These are phyloP conservation scores for Myiothlypis chrysogaster DNA, from an alignment of 2,797 vertebrate genomes.

Conservation along the genomic window DNA sequence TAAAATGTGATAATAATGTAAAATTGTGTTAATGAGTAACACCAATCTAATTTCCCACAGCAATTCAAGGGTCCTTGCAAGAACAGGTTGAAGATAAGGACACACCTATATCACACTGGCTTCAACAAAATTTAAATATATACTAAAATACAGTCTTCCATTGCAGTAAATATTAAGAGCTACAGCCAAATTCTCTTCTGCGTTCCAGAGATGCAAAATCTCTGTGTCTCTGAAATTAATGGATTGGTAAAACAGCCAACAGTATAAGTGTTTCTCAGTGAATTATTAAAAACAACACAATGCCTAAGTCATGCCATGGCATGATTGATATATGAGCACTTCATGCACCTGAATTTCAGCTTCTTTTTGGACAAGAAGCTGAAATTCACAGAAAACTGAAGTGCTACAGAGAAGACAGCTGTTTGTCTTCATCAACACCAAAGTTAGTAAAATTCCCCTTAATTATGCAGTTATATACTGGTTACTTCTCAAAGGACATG, in stretches of 20 bases:
- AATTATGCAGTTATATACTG: neutral
- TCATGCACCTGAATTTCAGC: neutral
- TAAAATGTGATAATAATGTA: neutral
- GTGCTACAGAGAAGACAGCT: neutral
- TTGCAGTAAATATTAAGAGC: neutral
- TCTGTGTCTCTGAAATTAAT: neutral
- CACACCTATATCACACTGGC: neutral
- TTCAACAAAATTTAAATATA: neutral
- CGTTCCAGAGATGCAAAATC: neutral
- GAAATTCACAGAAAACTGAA: neutral
- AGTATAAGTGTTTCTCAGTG: neutral
- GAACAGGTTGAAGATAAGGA: neutral
- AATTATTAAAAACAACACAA: neutral
- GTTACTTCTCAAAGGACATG: neutral
- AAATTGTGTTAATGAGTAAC: neutral
- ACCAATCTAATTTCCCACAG: neutral
- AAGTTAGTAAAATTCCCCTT: neutral
- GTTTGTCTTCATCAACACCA: neutral
- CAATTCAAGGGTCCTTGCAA: neutral
- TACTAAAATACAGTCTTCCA: neutral
- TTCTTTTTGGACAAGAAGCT: neutral
- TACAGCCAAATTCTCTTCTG: neutral
- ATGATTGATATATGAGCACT: neutral
- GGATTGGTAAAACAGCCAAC: neutral
- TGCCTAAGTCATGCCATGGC: fast-evolving